Percentiles rank a stretch among this genome's conserved stretches.
Conservation (phyloP, 2,113 vertebrate genomes). For the Leucopsar rothschildi region DNA sequence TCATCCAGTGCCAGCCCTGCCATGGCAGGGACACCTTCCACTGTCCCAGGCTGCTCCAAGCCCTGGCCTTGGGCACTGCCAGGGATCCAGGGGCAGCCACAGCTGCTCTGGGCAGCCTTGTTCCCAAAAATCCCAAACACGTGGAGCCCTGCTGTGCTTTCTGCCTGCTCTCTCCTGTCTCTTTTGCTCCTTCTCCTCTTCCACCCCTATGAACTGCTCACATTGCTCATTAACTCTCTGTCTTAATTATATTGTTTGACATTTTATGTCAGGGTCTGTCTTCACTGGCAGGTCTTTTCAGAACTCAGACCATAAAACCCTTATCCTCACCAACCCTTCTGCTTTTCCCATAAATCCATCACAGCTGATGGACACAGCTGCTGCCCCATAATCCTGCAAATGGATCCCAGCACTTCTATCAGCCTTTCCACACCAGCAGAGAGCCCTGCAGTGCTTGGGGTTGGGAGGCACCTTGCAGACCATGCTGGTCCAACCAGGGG, state of each 20-base stretch:
- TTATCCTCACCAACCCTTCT: not conserved
- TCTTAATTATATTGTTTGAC: not conserved
- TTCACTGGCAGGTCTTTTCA: not conserved
- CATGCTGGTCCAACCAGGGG: rapidly evolving
- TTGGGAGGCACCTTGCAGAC: not conserved
- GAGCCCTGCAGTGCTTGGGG: not conserved
- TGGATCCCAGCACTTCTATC: rapidly evolving
- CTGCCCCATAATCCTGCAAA: rapidly evolving
- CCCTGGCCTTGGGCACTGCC: not conserved
- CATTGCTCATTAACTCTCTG: not conserved
- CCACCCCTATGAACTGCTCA: not conserved
- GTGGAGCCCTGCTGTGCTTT: not conserved
- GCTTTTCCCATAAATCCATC: not conserved
- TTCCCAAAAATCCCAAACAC: not conserved
- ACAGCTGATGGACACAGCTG: not conserved
- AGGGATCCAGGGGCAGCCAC: not conserved
- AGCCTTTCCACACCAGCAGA: rapidly evolving
- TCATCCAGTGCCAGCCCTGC: rapidly evolving
- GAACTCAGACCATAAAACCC: not conserved
- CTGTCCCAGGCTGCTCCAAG: not conserved
- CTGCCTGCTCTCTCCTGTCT: not conserved
- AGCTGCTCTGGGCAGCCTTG: rapidly evolving
- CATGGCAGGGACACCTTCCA: not conserved
- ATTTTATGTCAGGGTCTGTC: not conserved
- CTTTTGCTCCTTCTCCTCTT: not conserved